These are phyloP conservation scores for Cancer borealis DNA, from an alignment of 2,888 invertebrate genomes.

Conservation along the genomic window DNA sequence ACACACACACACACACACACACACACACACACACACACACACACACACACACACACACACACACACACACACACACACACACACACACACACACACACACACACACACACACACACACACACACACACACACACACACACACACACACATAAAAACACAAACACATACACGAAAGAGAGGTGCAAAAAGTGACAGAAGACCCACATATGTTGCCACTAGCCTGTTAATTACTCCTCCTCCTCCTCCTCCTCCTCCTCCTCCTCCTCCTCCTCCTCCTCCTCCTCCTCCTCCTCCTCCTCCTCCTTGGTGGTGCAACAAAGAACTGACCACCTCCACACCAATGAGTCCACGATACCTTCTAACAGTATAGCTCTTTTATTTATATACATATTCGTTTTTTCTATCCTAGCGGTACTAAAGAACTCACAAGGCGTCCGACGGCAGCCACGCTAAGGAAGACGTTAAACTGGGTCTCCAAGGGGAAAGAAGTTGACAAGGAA, in stretches of 20 bases:
- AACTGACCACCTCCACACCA: not conserved
- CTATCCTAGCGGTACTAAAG: not conserved
- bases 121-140: not conserved
- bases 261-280: not conserved
- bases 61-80: not conserved
- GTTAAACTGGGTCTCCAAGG: too few species aligned
- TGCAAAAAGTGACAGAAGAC: conserved; percentile 25
- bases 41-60: too few species aligned
- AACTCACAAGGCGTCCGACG: too few species aligned
- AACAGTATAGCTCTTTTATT: not conserved
- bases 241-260: not conserved
- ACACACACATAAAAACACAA: not conserved
- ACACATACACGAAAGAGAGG: not conserved
- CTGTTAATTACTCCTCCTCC: not conserved
- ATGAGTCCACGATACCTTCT: not conserved
- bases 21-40: too few species aligned
- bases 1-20: conserved; percentile 8
- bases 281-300: not conserved
- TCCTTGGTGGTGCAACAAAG: not conserved
- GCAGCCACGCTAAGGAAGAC: too few species aligned
- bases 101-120: too few species aligned
- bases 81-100: too few species aligned
- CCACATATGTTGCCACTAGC: not conserved
- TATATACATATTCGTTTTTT: not conserved
- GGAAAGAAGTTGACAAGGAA: too few species aligned